phyloP scores from a whole-genome alignment of 2,888 invertebrate genomes.

The Perizoma flavofasciatum region DNA sequence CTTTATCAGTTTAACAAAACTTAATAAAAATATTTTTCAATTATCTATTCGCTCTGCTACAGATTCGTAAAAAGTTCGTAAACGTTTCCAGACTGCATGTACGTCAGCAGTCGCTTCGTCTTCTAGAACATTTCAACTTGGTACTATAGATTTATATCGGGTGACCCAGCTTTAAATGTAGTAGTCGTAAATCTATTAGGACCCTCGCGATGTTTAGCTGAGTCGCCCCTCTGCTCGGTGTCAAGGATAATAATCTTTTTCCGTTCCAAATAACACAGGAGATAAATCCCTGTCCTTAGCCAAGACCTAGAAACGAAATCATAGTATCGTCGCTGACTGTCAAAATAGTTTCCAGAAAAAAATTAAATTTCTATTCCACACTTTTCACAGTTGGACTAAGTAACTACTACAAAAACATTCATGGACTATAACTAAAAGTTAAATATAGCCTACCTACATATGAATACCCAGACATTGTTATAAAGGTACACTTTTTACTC shows the following conservation, averaged over 20 bases:
- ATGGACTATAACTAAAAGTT: no score
- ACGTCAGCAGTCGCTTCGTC: slow-evolving; percentile 8
- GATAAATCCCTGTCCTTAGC: slow-evolving; percentile 20
- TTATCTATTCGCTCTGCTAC: neutral
- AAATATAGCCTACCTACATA: no score
- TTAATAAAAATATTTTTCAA: no score
- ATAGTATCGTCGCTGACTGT: slow-evolving; percentile 2
- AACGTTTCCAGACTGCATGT: neutral
- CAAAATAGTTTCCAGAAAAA: neutral
- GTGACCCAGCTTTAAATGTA: slow-evolving; percentile 34
- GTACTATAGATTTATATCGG: slow-evolving; percentile 32
- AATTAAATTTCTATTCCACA: neutral
- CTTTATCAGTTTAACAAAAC: no score
- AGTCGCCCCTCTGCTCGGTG: slow-evolving; percentile 29
- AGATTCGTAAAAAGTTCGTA: neutral
- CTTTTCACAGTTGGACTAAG: no score
- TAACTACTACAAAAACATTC: no score
- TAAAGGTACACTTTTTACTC: no score
- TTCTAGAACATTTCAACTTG: slow-evolving; percentile 24
- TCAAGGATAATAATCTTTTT: slow-evolving; percentile 38
- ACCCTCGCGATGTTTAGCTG: slow-evolving; percentile 28
- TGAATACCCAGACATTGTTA: no score
- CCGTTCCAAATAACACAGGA: slow-evolving; percentile 29
- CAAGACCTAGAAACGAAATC: slow-evolving; percentile 15
- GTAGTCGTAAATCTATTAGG: slow-evolving; percentile 40